A percentile compares a stretch with the other conserved stretches of the same genome.
These are phyloP conservation scores for Nibea coibor DNA, from an alignment of 2,113 vertebrate species.

Conservation along the genomic window DNA sequence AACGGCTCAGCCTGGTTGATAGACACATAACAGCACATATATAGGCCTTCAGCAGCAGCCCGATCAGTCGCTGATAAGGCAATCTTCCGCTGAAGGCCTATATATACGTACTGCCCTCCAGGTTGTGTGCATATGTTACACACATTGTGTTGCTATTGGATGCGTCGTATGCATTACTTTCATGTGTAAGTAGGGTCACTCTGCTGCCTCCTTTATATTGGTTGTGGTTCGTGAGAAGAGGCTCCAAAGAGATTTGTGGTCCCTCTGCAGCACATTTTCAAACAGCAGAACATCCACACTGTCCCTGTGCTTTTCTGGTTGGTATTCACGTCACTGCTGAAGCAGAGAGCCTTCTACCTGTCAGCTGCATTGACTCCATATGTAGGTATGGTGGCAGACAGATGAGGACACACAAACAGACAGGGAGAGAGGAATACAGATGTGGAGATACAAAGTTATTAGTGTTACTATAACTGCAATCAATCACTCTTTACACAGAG, in stretches of 20 bases:
- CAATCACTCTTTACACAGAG: neutral
- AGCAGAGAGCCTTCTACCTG: neutral
- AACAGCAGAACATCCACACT: neutral
- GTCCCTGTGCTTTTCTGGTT: neutral
- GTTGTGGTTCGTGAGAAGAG: neutral
- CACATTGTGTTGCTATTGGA: neutral
- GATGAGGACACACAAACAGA: neutral
- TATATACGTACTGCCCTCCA: neutral
- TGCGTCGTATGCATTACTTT: neutral
- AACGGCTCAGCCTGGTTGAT: neutral
- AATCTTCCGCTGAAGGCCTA: neutral
- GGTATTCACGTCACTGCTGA: constrained; percentile 20
- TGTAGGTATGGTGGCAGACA: constrained; percentile 1
- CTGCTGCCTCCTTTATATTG: neutral
- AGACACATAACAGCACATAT: neutral
- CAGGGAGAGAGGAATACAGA: neutral
- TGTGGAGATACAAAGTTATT: neutral
- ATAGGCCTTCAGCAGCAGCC: neutral
- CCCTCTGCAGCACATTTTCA: constrained; percentile 1
- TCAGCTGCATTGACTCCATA: neutral
- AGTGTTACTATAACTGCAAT: neutral
- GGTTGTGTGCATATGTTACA: neutral
- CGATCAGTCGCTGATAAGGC: neutral
- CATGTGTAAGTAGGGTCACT: neutral
- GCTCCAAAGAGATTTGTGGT: neutral